Percentiles rank a stretch among this genome's conserved stretches.
These are phyloP conservation scores for Heliconius cydno DNA, from an alignment of 2,888 invertebrate genomes.

Conservation along the genomic window DNA sequence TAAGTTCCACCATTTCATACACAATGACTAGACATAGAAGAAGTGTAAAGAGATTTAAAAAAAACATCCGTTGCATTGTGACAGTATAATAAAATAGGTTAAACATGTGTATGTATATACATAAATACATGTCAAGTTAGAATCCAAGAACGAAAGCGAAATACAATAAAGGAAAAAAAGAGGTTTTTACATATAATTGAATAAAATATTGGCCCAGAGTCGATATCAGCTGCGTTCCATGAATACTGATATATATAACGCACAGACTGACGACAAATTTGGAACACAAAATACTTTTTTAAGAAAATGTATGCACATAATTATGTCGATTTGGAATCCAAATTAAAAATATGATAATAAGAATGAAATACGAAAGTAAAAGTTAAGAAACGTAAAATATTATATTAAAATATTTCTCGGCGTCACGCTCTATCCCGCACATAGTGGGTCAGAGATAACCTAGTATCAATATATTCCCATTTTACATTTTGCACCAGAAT, in stretches of 20 bases:
- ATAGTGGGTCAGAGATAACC: background rate
- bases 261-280: constrained; percentile 15
- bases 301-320: constrained; percentile 17
- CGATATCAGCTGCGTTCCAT: constrained; percentile 52
- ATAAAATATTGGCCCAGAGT: constrained; percentile 68
- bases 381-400: background rate
- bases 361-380: background rate
- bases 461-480: background rate
- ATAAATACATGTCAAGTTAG: constrained; percentile 28
- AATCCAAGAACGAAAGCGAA: constrained; percentile 17
- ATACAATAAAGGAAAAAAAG: constrained; percentile 44
- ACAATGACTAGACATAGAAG: background rate
- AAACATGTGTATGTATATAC: background rate
- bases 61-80: background rate
- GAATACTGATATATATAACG: constrained; percentile 52
- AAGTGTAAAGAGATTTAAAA: background rate
- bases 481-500: background rate
- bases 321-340: constrained; percentile 9
- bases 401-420: background rate
- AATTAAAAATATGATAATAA: background rate
- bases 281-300: background rate
- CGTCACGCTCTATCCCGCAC: background rate
- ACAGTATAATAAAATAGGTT: constrained; percentile 1
- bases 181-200: constrained; percentile 73
- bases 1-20: background rate